These are phyloP conservation scores for Heteromurus nitidus DNA, from an alignment of 2,888 invertebrate species.

Conservation along the genomic window DNA sequence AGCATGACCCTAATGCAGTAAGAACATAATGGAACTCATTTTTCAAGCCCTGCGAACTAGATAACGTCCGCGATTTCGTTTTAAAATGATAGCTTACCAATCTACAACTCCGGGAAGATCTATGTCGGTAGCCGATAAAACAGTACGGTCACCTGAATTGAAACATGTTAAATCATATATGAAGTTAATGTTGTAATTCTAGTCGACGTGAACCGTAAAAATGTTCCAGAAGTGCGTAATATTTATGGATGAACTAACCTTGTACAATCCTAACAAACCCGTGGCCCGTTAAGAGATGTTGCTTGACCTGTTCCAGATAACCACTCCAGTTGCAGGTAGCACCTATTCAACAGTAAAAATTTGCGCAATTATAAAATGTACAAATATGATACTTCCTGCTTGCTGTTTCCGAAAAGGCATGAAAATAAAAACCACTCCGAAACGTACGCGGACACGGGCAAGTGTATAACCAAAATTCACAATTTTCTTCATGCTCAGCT, in stretches of 20 bases:
- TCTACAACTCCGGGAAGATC: constrained; percentile 99
- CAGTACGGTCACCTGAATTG: constrained; percentile 92
- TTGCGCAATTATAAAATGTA: too few species aligned
- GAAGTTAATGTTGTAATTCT: too few species aligned
- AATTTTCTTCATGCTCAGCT: constrained; percentile 98
- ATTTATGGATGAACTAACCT: constrained; percentile 78
- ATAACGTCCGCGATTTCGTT: neutral
- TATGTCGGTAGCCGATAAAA: constrained; percentile 99
- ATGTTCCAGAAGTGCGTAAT: too few species aligned
- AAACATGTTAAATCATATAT: constrained; percentile 2
- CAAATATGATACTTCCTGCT: too few species aligned
- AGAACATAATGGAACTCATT: neutral
- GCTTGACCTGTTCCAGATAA: constrained; percentile 97
- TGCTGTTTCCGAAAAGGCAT: too few species aligned
- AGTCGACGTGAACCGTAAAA: too few species aligned
- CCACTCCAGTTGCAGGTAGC: constrained; percentile 99
- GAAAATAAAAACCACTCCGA: neutral
- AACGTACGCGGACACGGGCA: constrained; percentile 91
- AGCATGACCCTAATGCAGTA: constrained; percentile 86
- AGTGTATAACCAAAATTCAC: constrained; percentile 98
- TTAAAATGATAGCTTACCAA: constrained; percentile 79
- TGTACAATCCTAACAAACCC: constrained; percentile 99
- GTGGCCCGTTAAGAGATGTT: constrained; percentile 96
- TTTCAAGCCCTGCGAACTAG: neutral
- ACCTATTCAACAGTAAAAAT: constrained; percentile 80